phyloP scores from a whole-genome alignment of 35 echinoderm and acorn worm species.

The Acanthaster planci region DNA sequence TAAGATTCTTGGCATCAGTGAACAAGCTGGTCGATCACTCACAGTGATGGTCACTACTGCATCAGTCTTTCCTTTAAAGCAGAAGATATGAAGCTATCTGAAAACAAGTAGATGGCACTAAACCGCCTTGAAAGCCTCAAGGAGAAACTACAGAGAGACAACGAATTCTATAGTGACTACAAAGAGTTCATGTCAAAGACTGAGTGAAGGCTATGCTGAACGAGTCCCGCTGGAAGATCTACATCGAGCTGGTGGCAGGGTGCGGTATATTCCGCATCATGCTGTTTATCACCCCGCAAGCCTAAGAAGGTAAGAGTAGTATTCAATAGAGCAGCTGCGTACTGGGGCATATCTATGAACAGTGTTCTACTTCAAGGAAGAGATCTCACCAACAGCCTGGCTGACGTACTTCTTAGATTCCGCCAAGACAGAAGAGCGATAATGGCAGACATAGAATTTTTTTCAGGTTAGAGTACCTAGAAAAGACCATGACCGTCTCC shows the following conservation, averaged over 20 bases:
- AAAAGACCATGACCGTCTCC: slow-evolving; percentile 25
- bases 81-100: slow-evolving; percentile 34
- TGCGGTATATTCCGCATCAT: slow-evolving; percentile 63
- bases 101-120: slow-evolving; percentile 49
- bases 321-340: slow-evolving; percentile 52
- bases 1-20: slow-evolving; percentile 25
- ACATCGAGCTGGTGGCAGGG: not conserved
- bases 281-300: slow-evolving; percentile 65
- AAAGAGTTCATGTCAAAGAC: slow-evolving; percentile 21
- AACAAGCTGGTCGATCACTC: not conserved
- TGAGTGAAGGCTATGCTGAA: slow-evolving; percentile 26
- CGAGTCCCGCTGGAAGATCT: not conserved
- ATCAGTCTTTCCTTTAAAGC: slow-evolving; percentile 52
- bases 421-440: slow-evolving; percentile 40
- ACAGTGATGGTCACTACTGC: slow-evolving; percentile 39
- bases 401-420: slow-evolving; percentile 59
- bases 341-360: slow-evolving; percentile 42
- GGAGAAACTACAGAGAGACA: slow-evolving; percentile 24
- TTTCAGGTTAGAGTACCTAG: slow-evolving; percentile 1
- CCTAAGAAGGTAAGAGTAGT: slow-evolving; percentile 66
- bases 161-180: slow-evolving; percentile 37
- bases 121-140: slow-evolving; percentile 35
- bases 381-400: slow-evolving; percentile 52
- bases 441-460: slow-evolving; percentile 50
- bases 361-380: slow-evolving; percentile 49